Percentiles rank a stretch among this genome's conserved stretches.
Conservation (phyloP, 2,888 invertebrate species). For the Amphimallon solstitiale region DNA sequence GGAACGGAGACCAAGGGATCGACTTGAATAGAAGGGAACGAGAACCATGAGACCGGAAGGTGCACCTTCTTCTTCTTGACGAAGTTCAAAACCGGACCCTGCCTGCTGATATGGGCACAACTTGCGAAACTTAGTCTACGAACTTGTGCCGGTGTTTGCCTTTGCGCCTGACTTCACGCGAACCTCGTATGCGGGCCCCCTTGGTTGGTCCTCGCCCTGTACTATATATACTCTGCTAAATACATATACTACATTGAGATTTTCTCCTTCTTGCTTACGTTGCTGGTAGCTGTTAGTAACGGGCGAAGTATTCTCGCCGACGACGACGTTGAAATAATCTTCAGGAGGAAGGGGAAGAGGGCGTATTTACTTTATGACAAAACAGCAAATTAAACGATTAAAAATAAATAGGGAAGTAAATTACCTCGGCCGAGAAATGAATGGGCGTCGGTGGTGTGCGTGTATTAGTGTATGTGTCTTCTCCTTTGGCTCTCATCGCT, state of each 20-base stretch:
- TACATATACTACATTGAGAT: slow-evolving; percentile 7
- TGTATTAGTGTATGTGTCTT: no score
- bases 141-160: slow-evolving; percentile 62
- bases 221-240: slow-evolving; percentile 1
- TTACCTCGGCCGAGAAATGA: slow-evolving; percentile 5
- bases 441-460: no score
- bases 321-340: no score
- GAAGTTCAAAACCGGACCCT: slow-evolving; percentile 46
- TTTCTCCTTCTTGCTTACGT: no score
- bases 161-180: slow-evolving; percentile 63
- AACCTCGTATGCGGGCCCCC: slow-evolving; percentile 57
- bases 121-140: slow-evolving; percentile 53
- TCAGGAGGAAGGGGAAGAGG: background rate
- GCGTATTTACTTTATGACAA: slow-evolving; percentile 9
- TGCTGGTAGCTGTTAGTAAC: no score
- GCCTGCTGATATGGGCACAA: slow-evolving; percentile 50
- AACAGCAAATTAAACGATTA: slow-evolving; percentile 25
- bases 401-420: slow-evolving; percentile 30
- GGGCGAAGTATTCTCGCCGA: no score
- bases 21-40: slow-evolving; percentile 20
- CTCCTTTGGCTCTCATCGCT: no score
- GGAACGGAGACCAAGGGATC: background rate
- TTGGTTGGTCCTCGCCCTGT: no score
- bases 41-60: slow-evolving; percentile 43
- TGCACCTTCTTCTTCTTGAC: slow-evolving; percentile 44